A percentile compares a stretch with the other conserved stretches of the same genome.
Conservation (phyloP, 2,113 vertebrate species). For the Cercocebus atys region DNA sequence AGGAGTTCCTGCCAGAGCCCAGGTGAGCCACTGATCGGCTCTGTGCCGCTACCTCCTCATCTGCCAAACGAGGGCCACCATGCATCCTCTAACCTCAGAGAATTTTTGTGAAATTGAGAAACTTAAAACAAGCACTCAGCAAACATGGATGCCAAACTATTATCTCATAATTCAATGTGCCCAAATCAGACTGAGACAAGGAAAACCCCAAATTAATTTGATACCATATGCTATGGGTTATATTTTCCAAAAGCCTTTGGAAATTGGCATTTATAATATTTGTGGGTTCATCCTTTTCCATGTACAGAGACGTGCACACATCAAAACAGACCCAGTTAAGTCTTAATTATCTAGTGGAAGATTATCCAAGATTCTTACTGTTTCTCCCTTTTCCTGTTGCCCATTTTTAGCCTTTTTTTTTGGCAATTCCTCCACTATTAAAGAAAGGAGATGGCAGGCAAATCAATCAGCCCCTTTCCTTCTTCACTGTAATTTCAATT, state of each 20-base stretch:
- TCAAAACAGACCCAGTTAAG: conserved; percentile 58
- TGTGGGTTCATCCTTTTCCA: conserved; percentile 47
- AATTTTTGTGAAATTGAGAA: neutral
- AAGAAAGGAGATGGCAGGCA: neutral
- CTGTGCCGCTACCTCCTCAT: neutral
- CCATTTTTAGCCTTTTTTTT: conserved; percentile 28
- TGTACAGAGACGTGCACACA: conserved; percentile 55
- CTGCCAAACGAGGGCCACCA: neutral
- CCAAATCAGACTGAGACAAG: conserved; percentile 69
- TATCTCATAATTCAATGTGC: conserved; percentile 63
- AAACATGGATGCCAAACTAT: conserved; percentile 31
- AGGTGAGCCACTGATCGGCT: neutral
- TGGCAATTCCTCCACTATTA: neutral
- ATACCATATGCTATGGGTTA: conserved; percentile 54
- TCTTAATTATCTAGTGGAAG: conserved; percentile 41
- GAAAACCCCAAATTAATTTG: conserved; percentile 78
- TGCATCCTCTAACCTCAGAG: neutral
- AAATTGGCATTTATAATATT: conserved; percentile 65
- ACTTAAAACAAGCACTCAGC: neutral
- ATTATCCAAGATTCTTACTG: conserved; percentile 30
- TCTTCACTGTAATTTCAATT: neutral
- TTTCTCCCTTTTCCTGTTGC: neutral
- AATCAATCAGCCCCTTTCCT: neutral
- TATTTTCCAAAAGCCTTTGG: conserved; percentile 60
- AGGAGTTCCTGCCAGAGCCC: neutral